These are phyloP conservation scores for Drosophila flavopinicola DNA, from an alignment of 2,888 invertebrate species.

Conservation along the genomic window DNA sequence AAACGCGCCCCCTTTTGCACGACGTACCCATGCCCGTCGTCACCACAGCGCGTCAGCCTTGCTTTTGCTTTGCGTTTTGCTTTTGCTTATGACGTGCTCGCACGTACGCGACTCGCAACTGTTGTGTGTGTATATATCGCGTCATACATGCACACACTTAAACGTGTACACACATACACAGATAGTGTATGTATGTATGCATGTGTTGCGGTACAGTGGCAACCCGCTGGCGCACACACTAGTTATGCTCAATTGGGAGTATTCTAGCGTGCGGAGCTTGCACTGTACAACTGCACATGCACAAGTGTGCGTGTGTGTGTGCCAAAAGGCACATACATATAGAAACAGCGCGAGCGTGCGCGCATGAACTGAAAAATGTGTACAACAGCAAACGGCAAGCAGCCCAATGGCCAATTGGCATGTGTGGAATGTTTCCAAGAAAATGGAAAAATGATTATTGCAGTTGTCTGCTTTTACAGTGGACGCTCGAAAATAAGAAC, in stretches of 20 bases:
- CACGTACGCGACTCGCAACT: slow-evolving; percentile 65
- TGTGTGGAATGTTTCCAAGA: not conserved
- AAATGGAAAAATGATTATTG: not conserved
- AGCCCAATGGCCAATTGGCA: slow-evolving; percentile 51
- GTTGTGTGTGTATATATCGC: slow-evolving; percentile 47
- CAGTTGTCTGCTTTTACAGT: too few species aligned
- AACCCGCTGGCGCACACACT: slow-evolving; percentile 11
- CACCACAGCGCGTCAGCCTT: slow-evolving; percentile 46
- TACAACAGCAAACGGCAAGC: slow-evolving; percentile 46
- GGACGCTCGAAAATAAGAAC: too few species aligned
- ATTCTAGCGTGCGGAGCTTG: slow-evolving; percentile 8
- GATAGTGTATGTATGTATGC: not conserved
- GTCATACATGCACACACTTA: slow-evolving; percentile 39
- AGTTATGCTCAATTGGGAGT: slow-evolving; percentile 1
- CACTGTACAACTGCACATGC: slow-evolving; percentile 41
- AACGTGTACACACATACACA: slow-evolving; percentile 1
- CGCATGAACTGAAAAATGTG: slow-evolving; percentile 61
- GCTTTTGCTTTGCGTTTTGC: slow-evolving; percentile 60
- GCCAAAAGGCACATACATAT: slow-evolving; percentile 23
- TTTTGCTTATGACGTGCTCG: slow-evolving; percentile 75
- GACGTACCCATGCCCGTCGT: slow-evolving; percentile 42
- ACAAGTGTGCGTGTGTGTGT: slow-evolving; percentile 15
- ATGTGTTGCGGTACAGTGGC: slow-evolving; percentile 24
- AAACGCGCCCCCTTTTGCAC: slow-evolving; percentile 67
- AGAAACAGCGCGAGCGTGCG: slow-evolving; percentile 44